Base-by-base conservation (phyloP, 2,113 vertebrate species). In the Hippocampus zosterae region DNA sequence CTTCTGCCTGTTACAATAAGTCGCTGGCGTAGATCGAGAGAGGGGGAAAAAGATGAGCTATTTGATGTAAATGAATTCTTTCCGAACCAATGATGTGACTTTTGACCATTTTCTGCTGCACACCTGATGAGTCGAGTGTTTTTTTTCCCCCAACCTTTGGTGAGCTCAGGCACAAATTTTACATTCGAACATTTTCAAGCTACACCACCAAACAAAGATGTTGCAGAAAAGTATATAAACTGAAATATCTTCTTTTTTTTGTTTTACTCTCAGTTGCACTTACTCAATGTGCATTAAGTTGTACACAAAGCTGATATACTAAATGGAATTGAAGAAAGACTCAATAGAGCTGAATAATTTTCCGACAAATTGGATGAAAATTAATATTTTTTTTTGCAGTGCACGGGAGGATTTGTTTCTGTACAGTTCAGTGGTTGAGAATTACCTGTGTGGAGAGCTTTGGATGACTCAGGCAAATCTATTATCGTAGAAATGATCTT, bases 381-480 rank as follows among this genome's bases (percentile, higher is more conserved):
- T 56, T 3, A 2, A 56, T 56, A 6, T 29, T 5, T n/a, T 23
- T 53, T 53, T 21, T 21, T 8, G 52, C 21, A 53, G 19, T 21
- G n/a, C 21, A 10, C 6, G 5, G n/a, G 21, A n/a, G 21, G 52
- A n/a, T 53, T 9, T 53, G 8, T 53, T n/a, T n/a, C n/a, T n/a
- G n/a, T 53, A n/a, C 33, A 37, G 33, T 21, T 5, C 21, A 18
- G 52, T n/a, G 52, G 52, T 53, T 53, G 19, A 53, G 52, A 53
- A 18, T 53, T 8, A 53, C 52, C n/a, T 8, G 44, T 46, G 44
- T 4, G 10, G 53, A 56, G 53, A 23, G 53, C 53, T 4, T 23
- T n/a, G 53, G 68, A 64, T 65, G 70, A 44, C 75, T 81, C 72
- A 65, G 60, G 78, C 7, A 52, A 52, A 52, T 52, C 48, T 52